Conservation (phyloP, 2,797 vertebrate genomes). For the Mormyrops attenuatus region DNA sequence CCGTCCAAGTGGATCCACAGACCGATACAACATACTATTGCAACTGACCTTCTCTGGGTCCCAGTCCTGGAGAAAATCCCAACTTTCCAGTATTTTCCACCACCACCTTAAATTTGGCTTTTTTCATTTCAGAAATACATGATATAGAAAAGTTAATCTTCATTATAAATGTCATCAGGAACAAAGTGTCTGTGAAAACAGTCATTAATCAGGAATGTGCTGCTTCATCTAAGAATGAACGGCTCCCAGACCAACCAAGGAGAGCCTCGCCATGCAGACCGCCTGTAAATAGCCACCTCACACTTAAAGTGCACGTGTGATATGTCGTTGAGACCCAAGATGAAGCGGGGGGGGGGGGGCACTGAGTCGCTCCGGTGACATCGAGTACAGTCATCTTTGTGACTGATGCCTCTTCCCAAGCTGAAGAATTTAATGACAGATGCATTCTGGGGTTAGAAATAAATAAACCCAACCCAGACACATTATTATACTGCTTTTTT, state of each 20-base stretch:
- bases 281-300: conserved; percentile 31
- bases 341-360: conserved; percentile 16
- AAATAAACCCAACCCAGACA: background rate
- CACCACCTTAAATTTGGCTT: background rate
- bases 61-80: background rate
- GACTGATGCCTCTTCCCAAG: background rate
- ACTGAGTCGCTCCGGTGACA: background rate
- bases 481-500: background rate
- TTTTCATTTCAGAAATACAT: background rate
- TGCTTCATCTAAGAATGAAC: background rate
- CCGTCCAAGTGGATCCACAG: background rate
- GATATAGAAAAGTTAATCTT: background rate
- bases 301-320: conserved; percentile 48
- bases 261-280: too few relatives aligned
- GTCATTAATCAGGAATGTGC: background rate
- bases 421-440: background rate
- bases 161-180: background rate
- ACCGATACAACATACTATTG: background rate
- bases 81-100: background rate
- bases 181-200: too few relatives aligned
- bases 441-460: background rate
- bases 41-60: background rate
- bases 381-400: background rate
- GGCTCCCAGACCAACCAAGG: background rate
- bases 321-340: conserved; percentile 49